Evolutionary conservation across 2,113 vertebrate genomes (phyloP), one percentile per base, ranked within the genome.

Genomic region (Ceyx cyanopectus): DNA sequence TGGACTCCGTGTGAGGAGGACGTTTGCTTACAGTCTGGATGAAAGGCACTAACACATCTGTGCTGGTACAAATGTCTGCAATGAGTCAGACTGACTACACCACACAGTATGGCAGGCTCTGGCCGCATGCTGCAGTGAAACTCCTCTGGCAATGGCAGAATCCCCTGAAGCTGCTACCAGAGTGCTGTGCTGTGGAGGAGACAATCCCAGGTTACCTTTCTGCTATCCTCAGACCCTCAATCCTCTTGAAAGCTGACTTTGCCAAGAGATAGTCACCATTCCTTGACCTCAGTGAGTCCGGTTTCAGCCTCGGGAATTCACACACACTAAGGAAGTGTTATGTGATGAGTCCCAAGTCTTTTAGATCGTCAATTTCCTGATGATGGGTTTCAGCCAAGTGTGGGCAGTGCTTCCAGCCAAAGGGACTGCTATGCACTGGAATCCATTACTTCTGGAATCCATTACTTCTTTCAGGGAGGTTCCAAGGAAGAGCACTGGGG

Each of bases 51-150:
- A 60, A n/a, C 56, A 45, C 45, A 58, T 29, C 53, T 41, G 85
- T 73, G 76, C 48, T n/a, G 29, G 57, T 45, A 34, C 27, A n/a
- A 51, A 56, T 7, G 34, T 8, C 24, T 60, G 80, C 82, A 67
- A 6, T 60, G 69, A 77, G 61, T 56, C 79, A 61, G 85, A 20
- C 29, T 43, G 65, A 41, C 15, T 60, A 17, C 46, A n/a, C 27
- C 32, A 30, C 9, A 1, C 77, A 10, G 32, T 0, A 3, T 4
- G 46, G 40, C 67, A n/a, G 4, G 6, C 72, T 66, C 73, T 0
- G 22, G 61, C 32, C 20, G 2, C 20, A 2, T 0, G 1, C 27
- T 18, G 12, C 63, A 4, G 4, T 12, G 20, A 10, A 81, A 43
- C 74, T 80, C 48, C 66, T 56, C 57, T 14, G 53, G 80, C 65